Evolutionary conservation across 2,113 vertebrate species (phyloP).

Genomic region (Petaurus breviceps): DNA sequence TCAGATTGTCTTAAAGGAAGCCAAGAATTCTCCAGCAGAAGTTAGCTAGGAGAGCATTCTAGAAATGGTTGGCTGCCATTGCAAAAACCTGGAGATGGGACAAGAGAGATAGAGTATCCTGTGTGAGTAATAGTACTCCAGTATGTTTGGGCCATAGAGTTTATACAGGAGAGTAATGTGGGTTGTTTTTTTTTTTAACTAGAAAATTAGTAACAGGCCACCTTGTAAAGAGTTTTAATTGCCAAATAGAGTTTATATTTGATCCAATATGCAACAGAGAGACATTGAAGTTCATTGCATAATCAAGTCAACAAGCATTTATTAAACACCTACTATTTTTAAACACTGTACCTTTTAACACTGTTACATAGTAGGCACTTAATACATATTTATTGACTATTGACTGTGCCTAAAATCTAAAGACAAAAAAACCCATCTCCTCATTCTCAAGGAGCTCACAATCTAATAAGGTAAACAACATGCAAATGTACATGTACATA

Average conservation of each 20-base stretch:
- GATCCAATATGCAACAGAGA: no score
- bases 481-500: not conserved
- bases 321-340: not conserved
- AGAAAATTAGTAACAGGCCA: no score
- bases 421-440: not conserved
- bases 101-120: not conserved
- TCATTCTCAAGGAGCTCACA: not conserved
- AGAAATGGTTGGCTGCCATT: not conserved
- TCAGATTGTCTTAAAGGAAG: not conserved
- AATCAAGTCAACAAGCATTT: no score
- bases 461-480: not conserved
- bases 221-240: no score
- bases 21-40: not conserved
- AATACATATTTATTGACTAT: not conserved
- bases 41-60: not conserved
- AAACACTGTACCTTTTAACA: not conserved
- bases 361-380: not conserved
- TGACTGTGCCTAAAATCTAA: not conserved
- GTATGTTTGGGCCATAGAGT: not conserved
- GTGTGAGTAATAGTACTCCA: no score
- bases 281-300: no score
- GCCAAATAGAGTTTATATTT: no score
- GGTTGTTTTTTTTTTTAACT: no score
- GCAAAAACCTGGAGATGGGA: not conserved
- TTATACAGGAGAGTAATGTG: no score